Conservation (phyloP, 2,113 vertebrate species). For the Calyptomena viridis region DNA sequence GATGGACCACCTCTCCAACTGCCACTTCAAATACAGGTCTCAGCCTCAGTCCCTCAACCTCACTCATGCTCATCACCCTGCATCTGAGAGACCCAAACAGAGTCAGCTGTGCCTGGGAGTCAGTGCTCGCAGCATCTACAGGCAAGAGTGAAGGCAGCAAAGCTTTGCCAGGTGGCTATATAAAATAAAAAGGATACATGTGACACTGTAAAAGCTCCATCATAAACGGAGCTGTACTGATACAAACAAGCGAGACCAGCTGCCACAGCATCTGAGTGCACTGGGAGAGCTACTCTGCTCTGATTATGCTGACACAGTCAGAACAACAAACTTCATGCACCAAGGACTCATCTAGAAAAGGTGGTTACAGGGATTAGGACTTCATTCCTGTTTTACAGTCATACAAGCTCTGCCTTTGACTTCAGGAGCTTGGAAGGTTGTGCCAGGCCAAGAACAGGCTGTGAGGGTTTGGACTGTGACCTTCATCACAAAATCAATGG, state of each 20-base stretch:
- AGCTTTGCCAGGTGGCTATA: not conserved
- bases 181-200: not conserved
- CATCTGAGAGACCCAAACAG: not conserved
- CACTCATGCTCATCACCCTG: accelerated
- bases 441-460: accelerated
- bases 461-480: not conserved
- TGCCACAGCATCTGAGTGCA: accelerated
- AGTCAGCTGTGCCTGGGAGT: not conserved
- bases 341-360: not conserved
- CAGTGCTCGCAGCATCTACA: not conserved
- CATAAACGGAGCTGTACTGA: accelerated
- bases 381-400: not conserved
- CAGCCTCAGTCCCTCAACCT: not conserved
- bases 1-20: not conserved
- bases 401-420: not conserved
- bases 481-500: not conserved
- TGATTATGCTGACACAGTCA: not conserved
- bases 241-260: accelerated
- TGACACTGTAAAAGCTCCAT: not conserved
- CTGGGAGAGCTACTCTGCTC: not conserved
- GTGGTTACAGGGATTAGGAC: slow-evolving; percentile 27
- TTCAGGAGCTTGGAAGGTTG: not conserved
- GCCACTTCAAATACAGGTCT: not conserved
- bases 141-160: not conserved
- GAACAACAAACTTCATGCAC: not conserved